Base-by-base conservation (phyloP, 2,888 invertebrate species). In the Dasypolia templi region DNA sequence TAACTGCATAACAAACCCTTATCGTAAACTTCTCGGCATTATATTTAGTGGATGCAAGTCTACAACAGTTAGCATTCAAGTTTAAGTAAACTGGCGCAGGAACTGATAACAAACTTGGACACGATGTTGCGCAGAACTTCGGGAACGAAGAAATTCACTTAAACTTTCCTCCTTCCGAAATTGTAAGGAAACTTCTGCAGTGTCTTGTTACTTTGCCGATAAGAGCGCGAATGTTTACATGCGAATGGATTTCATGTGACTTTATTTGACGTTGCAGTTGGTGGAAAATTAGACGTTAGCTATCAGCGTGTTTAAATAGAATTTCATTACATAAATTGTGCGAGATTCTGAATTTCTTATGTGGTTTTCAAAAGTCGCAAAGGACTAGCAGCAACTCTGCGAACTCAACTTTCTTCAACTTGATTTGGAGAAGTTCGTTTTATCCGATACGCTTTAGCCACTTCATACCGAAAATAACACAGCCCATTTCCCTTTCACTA, bases 11-110 rank as follows among this genome's bases (percentile, higher is more conserved):
- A 71, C 84, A 83, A 80, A 63, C 22, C 55, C 75, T 83, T 85
- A 85, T 85, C 86, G 73, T 61, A 49, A 73, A 83, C 63, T 81
- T 77, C 64, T 51, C 76, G 53, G 73, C 77, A 79, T 82, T 84
- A 85, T 82, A 77, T 80, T 78, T 79, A 74, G 84, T 81, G 79
- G 83, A 87, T 85, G 79, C 86, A 84, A 82, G 66, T 75, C 76
- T 77, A 73, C 74, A 77, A 64, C 77, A 68, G 63, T 63, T 75
- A 66, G 77, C 67, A 71, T 81, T 68, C 78, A 73, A 82, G 84
- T 85, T 81, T 78, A 72, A 68, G 75, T 80, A 79, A 83, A 85
- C 87, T 81, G 69, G 72, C 26, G 65, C 70, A 64, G 67, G n/a
- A 75, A 69, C 75, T 79, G 86, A 86, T 86, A 86, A 79, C 78